Percentiles rank a stretch among this genome's conserved stretches.
phyloP scores from a whole-genome alignment of 2,113 vertebrate species.

The Arothron firmamentum region DNA sequence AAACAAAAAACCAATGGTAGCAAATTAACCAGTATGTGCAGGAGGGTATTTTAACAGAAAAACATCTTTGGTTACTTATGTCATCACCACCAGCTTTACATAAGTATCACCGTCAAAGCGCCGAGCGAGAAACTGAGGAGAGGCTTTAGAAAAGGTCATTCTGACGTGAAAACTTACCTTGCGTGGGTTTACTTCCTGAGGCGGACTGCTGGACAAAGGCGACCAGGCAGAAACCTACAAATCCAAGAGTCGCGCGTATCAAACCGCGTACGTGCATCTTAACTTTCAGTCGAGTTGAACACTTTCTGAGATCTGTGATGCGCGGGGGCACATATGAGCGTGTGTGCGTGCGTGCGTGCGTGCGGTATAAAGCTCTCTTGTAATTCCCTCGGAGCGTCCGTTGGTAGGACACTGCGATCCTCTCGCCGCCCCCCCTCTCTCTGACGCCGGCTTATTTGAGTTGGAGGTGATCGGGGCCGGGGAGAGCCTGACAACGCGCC shows the following conservation, averaged over 20 bases:
- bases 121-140: background rate
- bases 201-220: conserved; percentile 84
- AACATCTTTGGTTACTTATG: background rate
- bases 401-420: conserved; percentile 46
- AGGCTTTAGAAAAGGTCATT: conserved; percentile 2
- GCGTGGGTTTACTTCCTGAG: conserved; percentile 82
- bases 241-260: conserved; percentile 82
- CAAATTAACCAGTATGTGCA: too few relatives aligned
- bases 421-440: conserved; percentile 12
- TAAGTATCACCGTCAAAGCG: background rate
- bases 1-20: too few relatives aligned
- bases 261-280: conserved; percentile 74
- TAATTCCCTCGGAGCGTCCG: conserved; percentile 47
- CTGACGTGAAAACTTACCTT: conserved; percentile 82
- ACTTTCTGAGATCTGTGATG: conserved; percentile 50
- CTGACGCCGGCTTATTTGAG: conserved; percentile 50
- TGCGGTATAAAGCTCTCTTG: conserved; percentile 41
- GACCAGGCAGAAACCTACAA: conserved; percentile 83
- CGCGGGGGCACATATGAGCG: conserved; percentile 36
- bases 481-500: conserved; percentile 59
- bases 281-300: conserved; percentile 55
- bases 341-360: background rate
- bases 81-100: conserved; percentile 4
- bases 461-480: conserved; percentile 61
- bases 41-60: too few relatives aligned